Base-by-base conservation (phyloP, 1,140 invertebrate genomes). In the Drosophila littoralis region DNA sequence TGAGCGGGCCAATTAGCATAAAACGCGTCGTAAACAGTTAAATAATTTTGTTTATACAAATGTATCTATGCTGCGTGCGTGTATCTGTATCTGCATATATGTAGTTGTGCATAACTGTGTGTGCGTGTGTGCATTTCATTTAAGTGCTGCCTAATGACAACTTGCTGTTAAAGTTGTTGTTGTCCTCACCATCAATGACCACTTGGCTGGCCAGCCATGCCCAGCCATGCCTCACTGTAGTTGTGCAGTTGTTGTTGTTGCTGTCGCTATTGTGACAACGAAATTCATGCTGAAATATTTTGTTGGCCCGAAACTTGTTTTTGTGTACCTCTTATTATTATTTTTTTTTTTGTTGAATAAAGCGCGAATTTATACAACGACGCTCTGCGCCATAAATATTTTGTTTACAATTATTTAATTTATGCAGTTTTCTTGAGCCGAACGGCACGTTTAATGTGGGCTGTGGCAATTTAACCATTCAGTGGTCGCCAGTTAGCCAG, bases 361-460 rank as follows among this genome's bases (percentile, higher is more conserved):
- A 89, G 80, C 84, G 84, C 84, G 74, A 88, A 88, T 88, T 89
- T 89, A 88, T 89, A 88, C 84, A 89, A 51, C 85, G 73, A 67
- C 72, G 77, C 52, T 57, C 64, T 61, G 67, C 65, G 77, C 80
- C 84, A 89, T 89, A 89, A 89, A 89, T 81, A 89, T 89, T 89
- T 89, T 89, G 84, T 89, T 89, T 89, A 89, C 85, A 89, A 89
- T 90, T 71, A 78, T 84, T 81, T 89, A 89, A 89, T 89, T 90
- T 89, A 90, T 89, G 84, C 85, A 78, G 69, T 80, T 89, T 80
- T 88, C 63, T 80, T 74, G 76, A 74, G 60, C 65, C 57, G 71
- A 78, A 45, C 28, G 69, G 77, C 69, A 81, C 82, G 75, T 83
- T 83, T 59, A 58, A 79, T 86, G 83, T 86, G 83, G 82, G 67